Base-by-base conservation (phyloP, 2,888 invertebrate genomes). In the Belgica antarctica region DNA sequence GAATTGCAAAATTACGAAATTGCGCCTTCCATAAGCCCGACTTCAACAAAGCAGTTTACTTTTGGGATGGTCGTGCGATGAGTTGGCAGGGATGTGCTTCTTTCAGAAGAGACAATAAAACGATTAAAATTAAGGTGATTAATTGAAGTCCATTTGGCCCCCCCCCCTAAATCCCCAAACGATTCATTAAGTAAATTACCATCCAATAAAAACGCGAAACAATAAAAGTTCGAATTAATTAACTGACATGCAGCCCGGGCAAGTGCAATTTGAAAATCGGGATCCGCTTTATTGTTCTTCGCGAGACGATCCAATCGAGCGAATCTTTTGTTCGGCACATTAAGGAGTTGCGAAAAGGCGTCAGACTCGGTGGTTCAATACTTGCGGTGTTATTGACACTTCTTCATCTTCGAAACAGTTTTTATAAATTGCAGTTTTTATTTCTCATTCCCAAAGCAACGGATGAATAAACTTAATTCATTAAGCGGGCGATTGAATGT, bases 251-350 rank as follows among this genome's bases (percentile, higher is more conserved):
- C 19, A 17, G 19, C 12, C 22, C n/a, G n/a, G 8, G 52, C 52
- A 52, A 52, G 52, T 52, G 52, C 52, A 52, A 52, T 52, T 52
- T 22, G n/a, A n/a, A 52, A 52, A 52, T 52, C 22, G 19, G 52
- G 52, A 52, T 52, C 8, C 22, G 4, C 5, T n/a, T 22, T 3
- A 52, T 52, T 52, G 52, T 52, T 52, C 41, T 10, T 22, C 3
- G n/a, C n/a, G 52, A 3, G 12, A 22, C 2, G 4, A 17, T 12
- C 7, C 4, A 46, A 46, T 4, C n/a, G 22, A 52, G n/a, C n/a
- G 22, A 52, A 10, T 22, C 52, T 52, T 52, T 52, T 52, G 52
- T 52, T 4, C 15, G 4, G 46, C 46, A 15, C 15, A 5, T 52
- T 5, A 52, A 52, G 52, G 52, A 52, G 17, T 4, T 10, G 52